A percentile compares a stretch with the other conserved stretches of the same genome.
These are phyloP conservation scores for Cyanoliseus patagonus DNA, from an alignment of 2,113 vertebrate species.

Conservation along the genomic window DNA sequence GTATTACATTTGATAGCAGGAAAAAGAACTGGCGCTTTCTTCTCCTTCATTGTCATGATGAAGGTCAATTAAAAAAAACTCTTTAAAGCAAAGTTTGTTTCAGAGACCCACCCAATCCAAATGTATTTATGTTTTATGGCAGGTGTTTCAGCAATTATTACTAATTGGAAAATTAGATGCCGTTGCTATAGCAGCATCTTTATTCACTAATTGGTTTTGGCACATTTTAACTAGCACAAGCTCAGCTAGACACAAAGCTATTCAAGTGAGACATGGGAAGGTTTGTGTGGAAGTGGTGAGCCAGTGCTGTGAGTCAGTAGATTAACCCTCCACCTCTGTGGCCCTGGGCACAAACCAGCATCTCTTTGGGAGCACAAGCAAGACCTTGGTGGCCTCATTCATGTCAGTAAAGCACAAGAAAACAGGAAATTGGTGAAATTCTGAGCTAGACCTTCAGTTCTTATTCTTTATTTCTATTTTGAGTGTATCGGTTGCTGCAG, in stretches of 20 bases:
- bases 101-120: background rate
- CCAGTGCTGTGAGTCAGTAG: background rate
- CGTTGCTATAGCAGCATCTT: slow-evolving; percentile 36
- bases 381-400: background rate
- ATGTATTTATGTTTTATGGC: slow-evolving; percentile 34
- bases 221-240: slow-evolving; percentile 9
- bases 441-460: background rate
- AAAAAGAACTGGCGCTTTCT: background rate
- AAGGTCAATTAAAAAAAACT: background rate
- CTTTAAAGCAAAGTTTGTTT: background rate
- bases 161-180: slow-evolving; percentile 42
- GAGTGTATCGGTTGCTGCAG: background rate
- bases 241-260: slow-evolving; percentile 4
- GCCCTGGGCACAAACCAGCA: background rate
- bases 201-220: slow-evolving; percentile 51
- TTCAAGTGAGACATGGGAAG: background rate
- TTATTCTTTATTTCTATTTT: background rate
- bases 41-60: background rate
- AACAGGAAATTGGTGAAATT: background rate
- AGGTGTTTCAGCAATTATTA: slow-evolving; percentile 57
- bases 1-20: background rate
- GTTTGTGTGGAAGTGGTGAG: background rate
- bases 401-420: background rate
- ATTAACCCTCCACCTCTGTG: background rate
- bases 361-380: background rate